Evolutionary conservation across 2,113 vertebrate genomes (phyloP).

Genomic region (Psilopsiagon aymara): DNA sequence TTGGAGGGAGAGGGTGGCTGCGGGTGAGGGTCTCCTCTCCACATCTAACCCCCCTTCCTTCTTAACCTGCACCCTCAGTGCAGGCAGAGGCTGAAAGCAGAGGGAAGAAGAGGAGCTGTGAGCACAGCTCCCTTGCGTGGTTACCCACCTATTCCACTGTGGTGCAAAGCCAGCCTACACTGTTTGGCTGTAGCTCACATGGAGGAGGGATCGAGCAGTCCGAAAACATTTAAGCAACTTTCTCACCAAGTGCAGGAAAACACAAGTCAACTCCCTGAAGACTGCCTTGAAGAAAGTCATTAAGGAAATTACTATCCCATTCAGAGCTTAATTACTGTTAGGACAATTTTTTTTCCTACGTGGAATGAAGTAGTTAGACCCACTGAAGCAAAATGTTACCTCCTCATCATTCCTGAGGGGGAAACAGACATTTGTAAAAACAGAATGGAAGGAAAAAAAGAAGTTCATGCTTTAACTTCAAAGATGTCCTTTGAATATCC

Average conservation of each 20-base stretch:
- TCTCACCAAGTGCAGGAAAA: background rate
- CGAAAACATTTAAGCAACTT: background rate
- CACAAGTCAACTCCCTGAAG: constrained; percentile 35
- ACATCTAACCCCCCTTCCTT: background rate
- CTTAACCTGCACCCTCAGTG: background rate
- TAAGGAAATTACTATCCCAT: constrained; percentile 48
- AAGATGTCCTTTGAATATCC: constrained; percentile 35
- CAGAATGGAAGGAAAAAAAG: background rate
- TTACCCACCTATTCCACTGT: background rate
- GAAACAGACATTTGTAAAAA: background rate
- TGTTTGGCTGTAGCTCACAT: background rate
- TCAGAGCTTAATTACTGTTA: constrained; percentile 25
- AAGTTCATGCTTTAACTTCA: constrained; percentile 19
- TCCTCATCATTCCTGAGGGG: background rate
- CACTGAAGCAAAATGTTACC: constrained; percentile 28
- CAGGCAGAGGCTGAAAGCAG: background rate
- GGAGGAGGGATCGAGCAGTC: rapidly evolving
- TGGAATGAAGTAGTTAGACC: background rate
- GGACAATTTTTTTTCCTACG: background rate
- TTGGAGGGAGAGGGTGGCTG: background rate
- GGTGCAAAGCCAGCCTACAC: background rate
- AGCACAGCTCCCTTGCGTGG: rapidly evolving
- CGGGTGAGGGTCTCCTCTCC: background rate
- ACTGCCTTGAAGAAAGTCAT: background rate
- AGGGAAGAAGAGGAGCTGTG: background rate